Base-by-base conservation (phyloP, 2,113 vertebrate genomes). In the Scopus umbretta region DNA sequence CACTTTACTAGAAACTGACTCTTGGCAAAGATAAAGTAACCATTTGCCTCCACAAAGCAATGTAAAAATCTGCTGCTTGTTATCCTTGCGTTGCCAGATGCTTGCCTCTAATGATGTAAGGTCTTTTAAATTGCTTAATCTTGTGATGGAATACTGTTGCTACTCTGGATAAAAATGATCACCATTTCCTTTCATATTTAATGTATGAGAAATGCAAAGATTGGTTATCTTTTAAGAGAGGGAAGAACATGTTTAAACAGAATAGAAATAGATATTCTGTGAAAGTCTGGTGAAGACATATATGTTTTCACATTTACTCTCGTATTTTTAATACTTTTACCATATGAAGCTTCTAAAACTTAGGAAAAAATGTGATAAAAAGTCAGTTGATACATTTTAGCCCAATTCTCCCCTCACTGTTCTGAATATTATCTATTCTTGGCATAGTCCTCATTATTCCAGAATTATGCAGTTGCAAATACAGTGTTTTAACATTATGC, bases 31-130 rank as follows among this genome's bases (percentile, higher is more conserved):
- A 97, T 98, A 97, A 97, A 97, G 90, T 96, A 98, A 97, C 96
- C 88, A 97, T 97, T 98, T 97, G 91, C 90, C 88, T 97, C 75
- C 84, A 96, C 73, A 98, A 97, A 97, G 93, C 65, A 71, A 96
- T 94, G 92, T 81, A 97, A 86, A 98, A 98, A 97, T 97, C 97
- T 97, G 97, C 96, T 96, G 96, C 96, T 98, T 98, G 96, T 97
- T 98, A 98, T 96, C 95, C 95, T 63, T 47, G 58, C 83, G n/a
- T 89, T 88, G 96, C 96, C 97, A 97, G 97, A 98, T 97, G 98
- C 94, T 79, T 95, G 92, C 90, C 79, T 96, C 92, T 98, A 97
- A 97, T 96, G 97, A 98, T 94, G 90, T 96, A 90, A 97, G 76
- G 45, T 76, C 67, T 91, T 97, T 96, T 90, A 91, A 94, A 96